phyloP scores from a whole-genome alignment of 2,113 vertebrate genomes.

The Macroglossus sobrinus region DNA sequence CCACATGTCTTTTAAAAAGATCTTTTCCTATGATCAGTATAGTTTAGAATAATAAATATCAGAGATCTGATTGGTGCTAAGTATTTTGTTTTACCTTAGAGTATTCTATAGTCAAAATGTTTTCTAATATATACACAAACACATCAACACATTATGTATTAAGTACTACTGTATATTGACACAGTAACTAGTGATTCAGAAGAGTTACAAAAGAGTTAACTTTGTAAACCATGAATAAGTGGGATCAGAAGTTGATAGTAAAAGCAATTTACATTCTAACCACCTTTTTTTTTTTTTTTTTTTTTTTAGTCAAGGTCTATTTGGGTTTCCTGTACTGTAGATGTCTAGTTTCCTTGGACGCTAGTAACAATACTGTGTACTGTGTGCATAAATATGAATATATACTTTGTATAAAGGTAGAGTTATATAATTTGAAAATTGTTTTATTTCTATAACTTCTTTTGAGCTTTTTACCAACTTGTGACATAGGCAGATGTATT shows the following conservation, averaged over 20 bases:
- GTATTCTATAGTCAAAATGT: not conserved
- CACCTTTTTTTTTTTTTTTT: not conserved
- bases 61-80: not conserved
- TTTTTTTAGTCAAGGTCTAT: not conserved
- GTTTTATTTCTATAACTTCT: not conserved
- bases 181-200: not conserved
- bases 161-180: not conserved
- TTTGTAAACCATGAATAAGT: slow-evolving; percentile 5
- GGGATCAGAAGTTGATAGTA: not conserved
- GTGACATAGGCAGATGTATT: not conserved
- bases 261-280: slow-evolving; percentile 13
- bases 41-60: not conserved
- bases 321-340: not conserved
- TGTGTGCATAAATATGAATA: not conserved
- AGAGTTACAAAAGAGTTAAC: not conserved
- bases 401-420: not conserved
- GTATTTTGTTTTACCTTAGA: not conserved
- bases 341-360: not conserved
- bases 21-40: not conserved
- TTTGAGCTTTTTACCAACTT: not conserved
- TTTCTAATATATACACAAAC: not conserved
- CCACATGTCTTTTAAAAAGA: not conserved
- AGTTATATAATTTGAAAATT: not conserved
- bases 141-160: not conserved
- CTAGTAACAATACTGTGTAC: not conserved